Evolutionary conservation across 2,797 vertebrate species (phyloP).

Genomic region (Otolemur crassicaudatus): DNA sequence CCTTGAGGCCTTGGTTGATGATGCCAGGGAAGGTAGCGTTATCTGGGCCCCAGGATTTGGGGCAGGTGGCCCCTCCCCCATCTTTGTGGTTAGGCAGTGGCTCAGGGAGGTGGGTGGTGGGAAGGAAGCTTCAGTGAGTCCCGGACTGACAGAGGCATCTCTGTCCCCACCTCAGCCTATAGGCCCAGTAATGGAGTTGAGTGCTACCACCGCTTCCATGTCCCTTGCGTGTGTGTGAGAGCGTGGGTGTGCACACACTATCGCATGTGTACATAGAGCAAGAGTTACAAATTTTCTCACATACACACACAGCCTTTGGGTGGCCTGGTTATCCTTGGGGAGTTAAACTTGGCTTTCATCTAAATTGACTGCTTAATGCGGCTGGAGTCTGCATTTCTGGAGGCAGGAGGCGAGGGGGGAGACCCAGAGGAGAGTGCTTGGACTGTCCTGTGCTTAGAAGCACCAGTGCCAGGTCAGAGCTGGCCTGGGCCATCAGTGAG

Average conservation of each 20-base stretch:
- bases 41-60: neutral
- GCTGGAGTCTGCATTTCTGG: neutral
- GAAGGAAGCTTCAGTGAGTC: neutral
- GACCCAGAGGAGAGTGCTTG: neutral
- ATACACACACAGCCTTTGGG: neutral
- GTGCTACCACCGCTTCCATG: neutral
- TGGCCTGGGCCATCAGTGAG: neutral
- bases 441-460: rapidly evolving
- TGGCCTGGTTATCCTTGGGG: rapidly evolving
- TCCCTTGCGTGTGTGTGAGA: rapidly evolving
- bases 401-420: neutral
- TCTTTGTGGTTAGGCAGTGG: neutral
- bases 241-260: rapidly evolving
- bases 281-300: rapidly evolving
- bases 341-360: neutral
- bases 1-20: neutral
- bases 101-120: neutral
- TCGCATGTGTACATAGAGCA: rapidly evolving
- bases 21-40: neutral
- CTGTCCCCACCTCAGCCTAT: rapidly evolving
- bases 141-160: rapidly evolving
- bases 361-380: neutral
- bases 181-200: neutral
- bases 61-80: rapidly evolving
- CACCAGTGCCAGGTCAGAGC: rapidly evolving